Percentiles rank a stretch among this genome's conserved stretches.
These are phyloP conservation scores for Schizotus pectinicornis DNA, from an alignment of 2,888 invertebrate genomes.

Conservation along the genomic window DNA sequence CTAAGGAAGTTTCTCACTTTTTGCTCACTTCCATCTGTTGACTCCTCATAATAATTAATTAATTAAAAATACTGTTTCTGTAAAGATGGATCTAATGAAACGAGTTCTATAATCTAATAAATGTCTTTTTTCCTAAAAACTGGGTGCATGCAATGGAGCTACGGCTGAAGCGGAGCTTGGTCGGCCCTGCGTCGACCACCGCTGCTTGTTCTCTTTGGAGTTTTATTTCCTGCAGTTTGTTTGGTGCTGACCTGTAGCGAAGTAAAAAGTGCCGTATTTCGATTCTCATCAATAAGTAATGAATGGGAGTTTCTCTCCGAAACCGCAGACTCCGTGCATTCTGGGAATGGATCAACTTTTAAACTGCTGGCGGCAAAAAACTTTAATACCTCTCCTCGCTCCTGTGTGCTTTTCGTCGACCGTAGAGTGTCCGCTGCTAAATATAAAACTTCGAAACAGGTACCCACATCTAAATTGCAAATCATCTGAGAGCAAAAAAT, in stretches of 20 bases:
- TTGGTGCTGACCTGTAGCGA: conserved; percentile 37
- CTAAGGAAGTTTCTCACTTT: too few species aligned
- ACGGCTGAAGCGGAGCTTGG: too few species aligned
- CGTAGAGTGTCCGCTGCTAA: conserved; percentile 8
- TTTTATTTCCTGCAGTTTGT: conserved; percentile 34
- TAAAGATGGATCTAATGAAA: too few species aligned
- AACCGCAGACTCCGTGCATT: conserved; percentile 39
- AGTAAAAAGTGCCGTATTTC: conserved; percentile 39
- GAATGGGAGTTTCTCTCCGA: conserved; percentile 39
- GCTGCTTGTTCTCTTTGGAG: conserved; percentile 6
- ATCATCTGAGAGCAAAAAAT: conserved; percentile 11
- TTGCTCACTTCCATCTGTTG: too few species aligned
- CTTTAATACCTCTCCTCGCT: conserved; percentile 36
- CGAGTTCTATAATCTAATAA: too few species aligned
- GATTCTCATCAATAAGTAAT: conserved; percentile 46
- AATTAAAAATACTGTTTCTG: too few species aligned
- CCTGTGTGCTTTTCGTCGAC: conserved; percentile 18
- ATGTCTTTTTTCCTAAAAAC: too few species aligned
- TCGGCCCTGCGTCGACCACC: too few species aligned
- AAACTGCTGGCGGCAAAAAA: conserved; percentile 36
- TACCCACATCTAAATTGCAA: conserved; percentile 22
- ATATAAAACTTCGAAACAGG: conserved; percentile 26
- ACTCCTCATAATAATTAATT: too few species aligned
- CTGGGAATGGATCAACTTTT: conserved; percentile 42
- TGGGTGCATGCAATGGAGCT: too few species aligned